Conservation (phyloP, 2,113 vertebrate genomes). For the Clarias batrachus region DNA sequence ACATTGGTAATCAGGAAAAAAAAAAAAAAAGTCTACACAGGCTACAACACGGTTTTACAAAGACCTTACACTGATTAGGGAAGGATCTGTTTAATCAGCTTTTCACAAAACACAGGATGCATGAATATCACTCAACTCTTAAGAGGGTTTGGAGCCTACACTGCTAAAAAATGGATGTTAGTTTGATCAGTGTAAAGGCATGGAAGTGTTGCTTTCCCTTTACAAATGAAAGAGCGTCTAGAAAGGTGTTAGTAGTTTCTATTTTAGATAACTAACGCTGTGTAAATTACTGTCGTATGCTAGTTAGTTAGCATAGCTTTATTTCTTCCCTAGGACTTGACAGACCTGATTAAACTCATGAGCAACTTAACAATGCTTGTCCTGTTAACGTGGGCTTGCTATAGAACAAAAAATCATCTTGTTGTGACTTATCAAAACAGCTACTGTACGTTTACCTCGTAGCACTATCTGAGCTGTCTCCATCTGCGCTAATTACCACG, state of each 20-base stretch:
- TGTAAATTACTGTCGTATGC: not conserved
- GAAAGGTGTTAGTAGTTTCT: not conserved
- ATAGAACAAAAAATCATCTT: not conserved
- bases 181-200: not conserved
- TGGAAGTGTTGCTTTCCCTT: not conserved
- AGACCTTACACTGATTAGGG: not conserved
- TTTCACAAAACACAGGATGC: not conserved
- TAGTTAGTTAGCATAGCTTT: not conserved
- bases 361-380: not conserved
- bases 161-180: not conserved
- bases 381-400: not conserved
- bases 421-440: not conserved
- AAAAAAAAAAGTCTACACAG: not conserved
- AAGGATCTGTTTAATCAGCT: conserved; percentile 25
- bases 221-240: not conserved
- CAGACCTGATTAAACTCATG: not conserved
- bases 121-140: not conserved
- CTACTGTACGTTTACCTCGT: not conserved
- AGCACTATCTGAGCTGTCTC: not conserved
- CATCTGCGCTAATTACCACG: not conserved
- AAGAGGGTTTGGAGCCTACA: not conserved
- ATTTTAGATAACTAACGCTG: not conserved
- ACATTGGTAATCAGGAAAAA: not conserved
- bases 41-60: not conserved
- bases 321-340: not conserved